Conservation (phyloP, 2,797 vertebrate species). For the Anguilla pacifica region DNA sequence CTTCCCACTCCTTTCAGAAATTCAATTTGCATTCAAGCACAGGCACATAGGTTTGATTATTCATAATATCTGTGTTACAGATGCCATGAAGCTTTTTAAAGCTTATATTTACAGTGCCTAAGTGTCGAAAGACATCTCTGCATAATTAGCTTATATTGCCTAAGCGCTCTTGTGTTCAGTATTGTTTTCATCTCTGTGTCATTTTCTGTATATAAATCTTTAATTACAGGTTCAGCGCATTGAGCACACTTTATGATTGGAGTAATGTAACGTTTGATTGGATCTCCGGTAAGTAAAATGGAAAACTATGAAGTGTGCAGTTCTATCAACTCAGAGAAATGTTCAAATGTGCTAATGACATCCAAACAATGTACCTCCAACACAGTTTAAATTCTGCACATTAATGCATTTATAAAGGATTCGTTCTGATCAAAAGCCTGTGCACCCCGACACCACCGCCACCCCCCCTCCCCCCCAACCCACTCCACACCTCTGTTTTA, state of each 20-base stretch:
- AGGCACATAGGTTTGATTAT: slow-evolving; percentile 72
- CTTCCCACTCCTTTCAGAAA: slow-evolving; percentile 62
- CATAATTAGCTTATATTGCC: slow-evolving; percentile 49
- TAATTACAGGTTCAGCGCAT: slow-evolving; percentile 63
- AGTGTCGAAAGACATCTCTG: slow-evolving; percentile 24
- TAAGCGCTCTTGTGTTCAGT: slow-evolving; percentile 45
- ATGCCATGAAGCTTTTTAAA: slow-evolving; percentile 52
- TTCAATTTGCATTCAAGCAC: slow-evolving; percentile 79
- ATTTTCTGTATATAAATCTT: slow-evolving; percentile 58
- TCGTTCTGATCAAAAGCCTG: background rate
- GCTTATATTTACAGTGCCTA: slow-evolving; percentile 65
- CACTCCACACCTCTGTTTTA: slow-evolving; percentile 12
- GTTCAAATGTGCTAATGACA: background rate
- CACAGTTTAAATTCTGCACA: background rate
- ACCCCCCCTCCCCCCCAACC: background rate
- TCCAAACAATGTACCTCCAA: background rate
- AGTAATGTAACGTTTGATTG: slow-evolving; percentile 57
- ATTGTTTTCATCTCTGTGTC: slow-evolving; percentile 36
- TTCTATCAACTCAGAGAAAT: background rate
- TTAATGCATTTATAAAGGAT: slow-evolving; percentile 27
- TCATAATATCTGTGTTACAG: slow-evolving; percentile 66
- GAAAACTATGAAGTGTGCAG: background rate
- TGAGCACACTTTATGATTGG: slow-evolving; percentile 49
- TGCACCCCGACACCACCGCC: slow-evolving; percentile 8
- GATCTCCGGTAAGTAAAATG: slow-evolving; percentile 33